phyloP scores from a whole-genome alignment of 2,888 invertebrate genomes.

The Pheosia gnoma region DNA sequence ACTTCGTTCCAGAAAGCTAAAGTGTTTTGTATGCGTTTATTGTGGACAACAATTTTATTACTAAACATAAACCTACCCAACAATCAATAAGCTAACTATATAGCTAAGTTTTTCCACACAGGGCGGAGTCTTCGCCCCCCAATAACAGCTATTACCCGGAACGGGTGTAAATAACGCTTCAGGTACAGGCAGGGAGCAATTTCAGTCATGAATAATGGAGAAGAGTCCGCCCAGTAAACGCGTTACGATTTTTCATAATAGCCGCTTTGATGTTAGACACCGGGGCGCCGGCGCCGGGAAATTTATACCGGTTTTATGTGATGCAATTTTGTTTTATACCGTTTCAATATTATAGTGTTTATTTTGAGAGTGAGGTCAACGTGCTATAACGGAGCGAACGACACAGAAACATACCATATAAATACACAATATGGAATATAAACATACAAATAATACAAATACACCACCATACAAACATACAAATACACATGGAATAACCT shows the following conservation, averaged over 20 bases:
- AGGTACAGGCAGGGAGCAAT: constrained; percentile 69
- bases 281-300: constrained; percentile 39
- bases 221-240: constrained; percentile 76
- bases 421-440: too few relatives aligned
- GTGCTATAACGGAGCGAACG: neutral
- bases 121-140: constrained; percentile 1
- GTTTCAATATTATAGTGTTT: constrained; percentile 39
- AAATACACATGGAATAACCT: too few relatives aligned
- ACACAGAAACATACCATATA: too few relatives aligned
- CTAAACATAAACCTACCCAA: too few relatives aligned
- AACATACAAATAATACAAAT: too few relatives aligned
- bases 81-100: neutral
- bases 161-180: constrained; percentile 65
- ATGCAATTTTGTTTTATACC: constrained; percentile 70
- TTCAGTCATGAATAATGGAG: constrained; percentile 78
- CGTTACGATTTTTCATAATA: constrained; percentile 84
- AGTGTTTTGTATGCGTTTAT: too few relatives aligned
- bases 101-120: neutral
- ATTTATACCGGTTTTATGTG: constrained; percentile 62
- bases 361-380: constrained; percentile 5
- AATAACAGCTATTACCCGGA: neutral
- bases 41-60: too few relatives aligned
- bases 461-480: too few relatives aligned
- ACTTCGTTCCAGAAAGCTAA: too few relatives aligned
- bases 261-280: constrained; percentile 67